Conservation (phyloP, 2,888 invertebrate species). For the Notodonta dromedarius region DNA sequence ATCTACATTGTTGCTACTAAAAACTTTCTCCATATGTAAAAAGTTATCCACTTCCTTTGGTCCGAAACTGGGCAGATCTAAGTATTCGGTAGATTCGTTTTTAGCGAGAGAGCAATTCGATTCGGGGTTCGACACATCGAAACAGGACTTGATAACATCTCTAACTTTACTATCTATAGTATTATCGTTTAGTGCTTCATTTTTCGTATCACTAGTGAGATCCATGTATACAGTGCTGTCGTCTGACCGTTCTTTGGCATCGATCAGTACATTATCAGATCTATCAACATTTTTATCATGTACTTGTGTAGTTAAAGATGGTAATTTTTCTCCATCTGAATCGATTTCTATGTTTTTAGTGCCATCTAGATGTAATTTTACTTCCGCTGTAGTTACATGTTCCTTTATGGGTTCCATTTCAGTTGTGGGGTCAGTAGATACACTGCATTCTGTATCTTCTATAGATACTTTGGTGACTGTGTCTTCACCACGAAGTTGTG, state of each 20-base stretch:
- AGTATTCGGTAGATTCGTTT: conserved; percentile 72
- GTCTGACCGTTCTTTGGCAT: conserved; percentile 38
- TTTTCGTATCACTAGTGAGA: conserved; percentile 66
- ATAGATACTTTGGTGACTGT: background rate
- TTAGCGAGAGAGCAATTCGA: conserved; percentile 42
- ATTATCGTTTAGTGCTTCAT: conserved; percentile 51
- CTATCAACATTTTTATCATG: conserved; percentile 17
- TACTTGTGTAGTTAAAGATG: background rate
- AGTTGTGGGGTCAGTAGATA: background rate
- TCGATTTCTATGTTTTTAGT: too few relatives aligned
- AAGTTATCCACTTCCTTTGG: conserved; percentile 61
- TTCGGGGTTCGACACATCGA: conserved; percentile 41
- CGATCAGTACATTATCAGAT: conserved; percentile 44
- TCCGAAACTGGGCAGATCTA: conserved; percentile 68
- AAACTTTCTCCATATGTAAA: conserved; percentile 61
- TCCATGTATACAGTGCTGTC: conserved; percentile 69
- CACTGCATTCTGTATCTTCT: conserved; percentile 1
- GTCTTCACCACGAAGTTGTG: background rate
- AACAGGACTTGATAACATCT: conserved; percentile 47
- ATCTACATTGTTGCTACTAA: conserved; percentile 43
- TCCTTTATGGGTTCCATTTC: background rate
- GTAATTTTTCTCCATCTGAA: background rate
- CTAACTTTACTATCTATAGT: conserved; percentile 37
- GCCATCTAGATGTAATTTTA: background rate
- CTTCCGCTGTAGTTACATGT: background rate